Evolutionary conservation across 2,888 invertebrate species (phyloP).

Genomic region (Amphipoea oculea): DNA sequence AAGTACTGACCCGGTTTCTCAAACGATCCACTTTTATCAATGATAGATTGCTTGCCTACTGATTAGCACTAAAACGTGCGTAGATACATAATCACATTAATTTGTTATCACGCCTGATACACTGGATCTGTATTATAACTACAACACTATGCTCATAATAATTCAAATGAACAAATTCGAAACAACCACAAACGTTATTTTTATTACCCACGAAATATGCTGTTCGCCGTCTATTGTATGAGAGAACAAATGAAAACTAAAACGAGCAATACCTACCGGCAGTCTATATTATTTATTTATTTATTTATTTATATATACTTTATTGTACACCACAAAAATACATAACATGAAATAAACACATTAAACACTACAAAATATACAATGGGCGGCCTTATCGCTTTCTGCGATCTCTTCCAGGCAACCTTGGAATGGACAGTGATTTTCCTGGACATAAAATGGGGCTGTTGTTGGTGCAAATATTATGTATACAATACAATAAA

Average conservation of each 20-base stretch:
- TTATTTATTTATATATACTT: too few relatives aligned
- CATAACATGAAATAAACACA: too few relatives aligned
- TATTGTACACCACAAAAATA: too few relatives aligned
- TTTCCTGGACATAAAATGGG: too few relatives aligned
- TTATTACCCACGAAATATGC: not conserved
- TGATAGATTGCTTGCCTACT: constrained; percentile 55
- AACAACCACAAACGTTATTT: not conserved
- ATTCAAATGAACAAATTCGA: constrained; percentile 4
- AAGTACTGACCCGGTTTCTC: constrained; percentile 56
- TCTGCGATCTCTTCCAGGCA: too few relatives aligned
- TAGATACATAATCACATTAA: constrained; percentile 54
- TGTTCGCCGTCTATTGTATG: not conserved
- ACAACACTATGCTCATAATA: constrained; percentile 1
- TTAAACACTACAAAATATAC: too few relatives aligned
- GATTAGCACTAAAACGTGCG: constrained; percentile 49
- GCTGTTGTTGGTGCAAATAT: too few relatives aligned
- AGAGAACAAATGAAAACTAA: constrained; percentile 29
- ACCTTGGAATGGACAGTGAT: too few relatives aligned
- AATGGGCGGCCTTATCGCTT: too few relatives aligned
- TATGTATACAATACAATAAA: too few relatives aligned
- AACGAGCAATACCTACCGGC: not conserved
- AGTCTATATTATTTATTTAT: too few relatives aligned
- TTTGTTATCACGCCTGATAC: constrained; percentile 43
- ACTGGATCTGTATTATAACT: constrained; percentile 12
- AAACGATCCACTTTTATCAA: constrained; percentile 55